phyloP scores from a whole-genome alignment of 2,797 vertebrate genomes.

The Syngnathus acus region DNA sequence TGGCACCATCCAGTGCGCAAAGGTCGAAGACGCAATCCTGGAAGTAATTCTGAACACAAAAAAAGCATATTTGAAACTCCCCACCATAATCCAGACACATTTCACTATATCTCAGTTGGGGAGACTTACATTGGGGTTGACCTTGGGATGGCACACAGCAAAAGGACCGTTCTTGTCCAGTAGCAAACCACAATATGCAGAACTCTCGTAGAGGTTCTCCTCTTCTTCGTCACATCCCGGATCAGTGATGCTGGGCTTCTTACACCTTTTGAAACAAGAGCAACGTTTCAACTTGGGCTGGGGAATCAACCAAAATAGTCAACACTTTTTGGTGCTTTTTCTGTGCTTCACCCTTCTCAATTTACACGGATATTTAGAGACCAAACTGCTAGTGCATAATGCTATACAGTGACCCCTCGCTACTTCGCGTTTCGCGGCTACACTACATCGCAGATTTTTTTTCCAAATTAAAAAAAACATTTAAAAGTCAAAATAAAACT shows the following conservation, averaged over 20 bases:
- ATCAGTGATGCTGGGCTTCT: constrained; percentile 43
- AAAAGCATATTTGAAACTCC: background rate
- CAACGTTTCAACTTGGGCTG: background rate
- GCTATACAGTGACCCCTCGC: no score
- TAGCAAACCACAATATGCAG: constrained; percentile 65
- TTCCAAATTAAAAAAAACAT: no score
- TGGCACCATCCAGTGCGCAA: constrained; percentile 66
- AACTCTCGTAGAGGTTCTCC: constrained; percentile 57
- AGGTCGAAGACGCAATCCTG: constrained; percentile 69
- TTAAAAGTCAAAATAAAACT: no score
- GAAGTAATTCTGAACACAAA: constrained; percentile 59
- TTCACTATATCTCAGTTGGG: background rate
- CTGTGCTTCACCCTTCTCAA: no score
- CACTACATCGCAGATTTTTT: no score
- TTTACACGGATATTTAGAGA: no score
- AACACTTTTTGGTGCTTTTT: no score
- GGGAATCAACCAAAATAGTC: no score
- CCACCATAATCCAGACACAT: background rate
- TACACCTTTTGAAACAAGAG: constrained; percentile 53
- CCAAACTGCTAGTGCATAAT: no score
- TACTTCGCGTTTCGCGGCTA: no score
- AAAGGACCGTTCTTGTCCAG: constrained; percentile 67
- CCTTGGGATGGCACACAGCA: constrained; percentile 59
- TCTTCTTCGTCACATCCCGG: constrained; percentile 57
- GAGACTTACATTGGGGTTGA: constrained; percentile 67